These are phyloP conservation scores for Platichthys flesus DNA, from an alignment of 2,113 vertebrate species.

Conservation along the genomic window DNA sequence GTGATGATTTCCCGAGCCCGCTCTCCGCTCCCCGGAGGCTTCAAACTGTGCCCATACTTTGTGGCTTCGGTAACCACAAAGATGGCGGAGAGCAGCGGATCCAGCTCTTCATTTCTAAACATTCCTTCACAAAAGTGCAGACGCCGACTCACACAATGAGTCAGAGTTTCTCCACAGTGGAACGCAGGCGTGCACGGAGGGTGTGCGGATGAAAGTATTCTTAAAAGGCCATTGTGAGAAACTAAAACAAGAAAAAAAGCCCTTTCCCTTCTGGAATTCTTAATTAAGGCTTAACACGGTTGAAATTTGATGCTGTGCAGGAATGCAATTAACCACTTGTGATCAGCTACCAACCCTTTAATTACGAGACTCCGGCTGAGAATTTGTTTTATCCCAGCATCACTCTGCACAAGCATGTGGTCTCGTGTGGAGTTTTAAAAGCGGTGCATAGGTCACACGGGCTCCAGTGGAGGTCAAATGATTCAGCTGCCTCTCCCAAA, in stretches of 20 bases:
- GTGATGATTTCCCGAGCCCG: slow-evolving; percentile 34
- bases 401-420: not conserved
- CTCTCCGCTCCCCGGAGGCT: slow-evolving; percentile 31
- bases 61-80: slow-evolving; percentile 2
- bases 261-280: slow-evolving; percentile 7
- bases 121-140: not conserved
- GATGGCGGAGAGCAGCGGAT: not conserved
- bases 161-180: not conserved
- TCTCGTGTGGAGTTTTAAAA: slow-evolving; percentile 26
- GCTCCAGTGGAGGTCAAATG: slow-evolving; percentile 54
- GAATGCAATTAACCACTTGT: slow-evolving; percentile 34
- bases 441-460: slow-evolving; percentile 52
- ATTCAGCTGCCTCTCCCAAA: slow-evolving; percentile 54
- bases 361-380: slow-evolving; percentile 19
- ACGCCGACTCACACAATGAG: not conserved
- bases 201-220: not conserved
- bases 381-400: slow-evolving; percentile 15
- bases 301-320: slow-evolving; percentile 17
- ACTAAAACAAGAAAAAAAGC: slow-evolving; percentile 12
- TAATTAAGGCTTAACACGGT: slow-evolving; percentile 38
- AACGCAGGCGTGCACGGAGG: no score
- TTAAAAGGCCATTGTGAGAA: slow-evolving; percentile 10
- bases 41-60: slow-evolving; percentile 16
- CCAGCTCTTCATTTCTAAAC: slow-evolving; percentile 17
- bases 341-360: slow-evolving; percentile 24